A percentile compares a stretch with the other conserved stretches of the same genome.
Evolutionary conservation across 2,113 vertebrate genomes (phyloP).

Genomic region (Galemys pyrenaicus): DNA sequence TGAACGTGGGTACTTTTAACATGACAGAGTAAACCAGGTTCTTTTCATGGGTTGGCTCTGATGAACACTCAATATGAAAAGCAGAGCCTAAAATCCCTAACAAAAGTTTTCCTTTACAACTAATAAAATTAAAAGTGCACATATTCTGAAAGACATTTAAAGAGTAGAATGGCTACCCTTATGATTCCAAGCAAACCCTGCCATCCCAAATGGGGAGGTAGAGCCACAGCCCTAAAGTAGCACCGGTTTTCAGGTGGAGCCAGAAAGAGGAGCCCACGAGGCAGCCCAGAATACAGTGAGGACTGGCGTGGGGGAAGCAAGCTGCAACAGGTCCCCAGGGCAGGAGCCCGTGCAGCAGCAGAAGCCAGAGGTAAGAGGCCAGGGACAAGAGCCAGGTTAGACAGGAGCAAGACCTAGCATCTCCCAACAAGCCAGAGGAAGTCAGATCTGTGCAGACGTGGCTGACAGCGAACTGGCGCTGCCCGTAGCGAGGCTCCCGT

Average conservation of each 20-base stretch:
- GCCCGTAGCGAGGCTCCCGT: not conserved
- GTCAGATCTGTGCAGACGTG: not conserved
- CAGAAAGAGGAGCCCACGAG: not conserved
- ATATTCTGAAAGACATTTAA: constrained; percentile 10
- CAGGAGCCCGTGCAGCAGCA: not conserved
- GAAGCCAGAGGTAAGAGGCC: not conserved
- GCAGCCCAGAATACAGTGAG: not conserved
- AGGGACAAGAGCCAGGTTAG: not conserved
- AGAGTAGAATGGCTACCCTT: not conserved
- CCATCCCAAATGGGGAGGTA: not conserved
- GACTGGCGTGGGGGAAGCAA: not conserved
- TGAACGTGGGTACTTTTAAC: not conserved
- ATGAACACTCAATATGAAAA: not conserved
- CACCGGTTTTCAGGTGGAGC: not conserved
- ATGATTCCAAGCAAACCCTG: not conserved
- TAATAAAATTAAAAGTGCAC: not conserved
- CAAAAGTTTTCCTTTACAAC: not conserved
- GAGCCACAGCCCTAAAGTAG: not conserved
- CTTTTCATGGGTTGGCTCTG: not conserved
- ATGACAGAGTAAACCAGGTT: constrained; percentile 19
- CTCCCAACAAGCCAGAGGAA: not conserved
- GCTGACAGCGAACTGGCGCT: not conserved
- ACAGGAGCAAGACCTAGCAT: not conserved
- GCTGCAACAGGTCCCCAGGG: not conserved
- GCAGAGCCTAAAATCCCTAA: not conserved